Evolutionary conservation across 2,797 vertebrate species (phyloP).

Genomic region (Thalassophryne amazonica): DNA sequence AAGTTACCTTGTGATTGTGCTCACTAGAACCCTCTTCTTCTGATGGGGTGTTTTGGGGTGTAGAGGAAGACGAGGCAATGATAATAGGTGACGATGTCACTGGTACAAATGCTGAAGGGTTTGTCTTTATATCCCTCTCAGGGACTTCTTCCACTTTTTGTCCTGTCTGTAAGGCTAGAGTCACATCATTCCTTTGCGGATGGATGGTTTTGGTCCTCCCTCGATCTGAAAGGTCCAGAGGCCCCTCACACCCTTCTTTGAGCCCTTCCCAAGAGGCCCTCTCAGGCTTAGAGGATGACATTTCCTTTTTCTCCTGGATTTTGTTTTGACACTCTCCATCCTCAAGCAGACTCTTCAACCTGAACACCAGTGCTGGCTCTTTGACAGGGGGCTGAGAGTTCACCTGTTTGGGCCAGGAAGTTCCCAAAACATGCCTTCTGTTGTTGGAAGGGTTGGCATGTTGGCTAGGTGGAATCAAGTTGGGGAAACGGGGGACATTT

Average conservation of each 20-base stretch:
- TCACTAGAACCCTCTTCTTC: conserved; percentile 34
- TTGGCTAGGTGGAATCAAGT: conserved; percentile 30
- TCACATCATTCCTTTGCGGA: background rate
- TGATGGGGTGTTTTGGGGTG: conserved; percentile 17
- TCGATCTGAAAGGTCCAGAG: conserved; percentile 77
- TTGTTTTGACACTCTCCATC: conserved; percentile 12
- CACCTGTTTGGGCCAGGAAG: conserved; percentile 36
- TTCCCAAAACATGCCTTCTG: conserved; percentile 12
- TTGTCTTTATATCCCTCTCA: conserved; percentile 19
- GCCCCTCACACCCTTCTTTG: conserved; percentile 54
- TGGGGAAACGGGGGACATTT: conserved; percentile 39
- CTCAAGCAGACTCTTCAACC: conserved; percentile 44
- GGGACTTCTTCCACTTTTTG: conserved; percentile 12
- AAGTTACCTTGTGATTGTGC: conserved; percentile 49
- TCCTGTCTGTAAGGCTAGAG: background rate
- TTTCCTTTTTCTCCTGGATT: conserved; percentile 38
- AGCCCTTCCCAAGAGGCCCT: conserved; percentile 40
- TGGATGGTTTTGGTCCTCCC: conserved; percentile 55
- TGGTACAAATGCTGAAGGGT: background rate
- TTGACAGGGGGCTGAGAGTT: background rate
- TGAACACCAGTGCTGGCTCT: conserved; percentile 55
- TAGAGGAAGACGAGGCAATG: conserved; percentile 21
- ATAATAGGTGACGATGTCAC: conserved; percentile 18
- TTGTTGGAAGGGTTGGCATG: conserved; percentile 6
- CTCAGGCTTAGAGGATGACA: conserved; percentile 5